Conservation (phyloP, 2,797 vertebrate genomes). For the Hydrolagus colliei region DNA sequence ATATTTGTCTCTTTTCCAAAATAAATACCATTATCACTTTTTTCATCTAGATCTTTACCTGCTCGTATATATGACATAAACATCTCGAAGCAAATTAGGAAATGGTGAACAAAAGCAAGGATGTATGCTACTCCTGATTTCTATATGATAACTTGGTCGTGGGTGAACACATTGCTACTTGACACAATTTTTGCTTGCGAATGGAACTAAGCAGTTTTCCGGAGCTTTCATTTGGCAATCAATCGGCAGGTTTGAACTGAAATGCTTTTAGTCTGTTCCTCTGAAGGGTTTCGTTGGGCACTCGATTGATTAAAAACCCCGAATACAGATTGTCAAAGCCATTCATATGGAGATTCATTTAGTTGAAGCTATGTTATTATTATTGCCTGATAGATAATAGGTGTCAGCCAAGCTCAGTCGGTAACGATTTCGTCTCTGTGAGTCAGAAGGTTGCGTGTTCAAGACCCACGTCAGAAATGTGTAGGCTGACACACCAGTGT, state of each 20-base stretch:
- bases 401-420: neutral
- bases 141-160: neutral
- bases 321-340: neutral
- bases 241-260: neutral
- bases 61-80: neutral
- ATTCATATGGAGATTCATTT: slow-evolving; percentile 5
- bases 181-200: neutral
- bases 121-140: too few relatives aligned
- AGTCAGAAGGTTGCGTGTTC: too few relatives aligned
- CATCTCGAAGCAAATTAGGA: neutral
- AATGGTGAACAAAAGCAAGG: neutral
- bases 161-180: neutral
- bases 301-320: neutral
- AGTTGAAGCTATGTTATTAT: too few relatives aligned
- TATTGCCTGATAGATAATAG: neutral
- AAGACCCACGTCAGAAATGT: neutral
- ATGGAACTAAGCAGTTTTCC: neutral
- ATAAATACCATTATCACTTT: neutral
- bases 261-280: slow-evolving; percentile 2
- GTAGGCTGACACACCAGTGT: neutral
- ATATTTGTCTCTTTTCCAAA: neutral
- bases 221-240: neutral
- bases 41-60: neutral
- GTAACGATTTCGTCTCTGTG: too few relatives aligned
- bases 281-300: neutral